These are phyloP conservation scores for Camponotus vicinus DNA, from an alignment of 1,140 invertebrate genomes.

Conservation along the genomic window DNA sequence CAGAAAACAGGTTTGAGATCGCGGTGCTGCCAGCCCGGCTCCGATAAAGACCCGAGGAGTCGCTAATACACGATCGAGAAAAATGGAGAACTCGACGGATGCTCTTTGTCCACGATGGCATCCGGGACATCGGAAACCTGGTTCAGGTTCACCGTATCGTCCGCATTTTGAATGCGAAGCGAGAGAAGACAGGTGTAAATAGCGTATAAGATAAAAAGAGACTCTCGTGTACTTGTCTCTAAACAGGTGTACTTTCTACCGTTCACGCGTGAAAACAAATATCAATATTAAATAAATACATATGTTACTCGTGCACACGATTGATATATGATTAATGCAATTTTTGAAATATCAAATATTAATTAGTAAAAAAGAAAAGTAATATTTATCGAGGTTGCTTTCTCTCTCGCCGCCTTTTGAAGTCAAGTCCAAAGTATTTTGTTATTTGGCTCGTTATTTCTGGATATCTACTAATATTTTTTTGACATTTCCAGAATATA, in stretches of 20 bases:
- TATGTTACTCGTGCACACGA: no score
- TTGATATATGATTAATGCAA: conserved; percentile 14
- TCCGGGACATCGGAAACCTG: background rate
- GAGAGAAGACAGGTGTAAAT: background rate
- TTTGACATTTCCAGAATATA: background rate
- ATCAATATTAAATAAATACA: background rate
- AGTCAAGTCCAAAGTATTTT: no score
- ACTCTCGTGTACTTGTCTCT: background rate
- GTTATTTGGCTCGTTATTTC: background rate
- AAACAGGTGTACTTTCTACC: background rate
- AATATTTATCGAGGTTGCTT: no score
- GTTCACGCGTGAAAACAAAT: background rate
- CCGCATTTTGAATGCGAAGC: background rate
- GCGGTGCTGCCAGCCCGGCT: background rate
- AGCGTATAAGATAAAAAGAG: background rate
- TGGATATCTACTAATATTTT: background rate
- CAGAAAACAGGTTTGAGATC: conserved; percentile 67
- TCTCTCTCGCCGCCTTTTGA: no score
- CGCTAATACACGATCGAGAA: conserved; percentile 53
- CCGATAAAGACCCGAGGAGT: conserved; percentile 15
- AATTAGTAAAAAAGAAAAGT: background rate
- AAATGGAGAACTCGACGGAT: conserved; percentile 16
- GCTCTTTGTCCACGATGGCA: conserved; percentile 38
- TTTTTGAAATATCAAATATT: background rate
- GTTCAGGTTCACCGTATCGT: background rate